phyloP scores from a whole-genome alignment of 2,797 vertebrate species.

The Poecile montanus region DNA sequence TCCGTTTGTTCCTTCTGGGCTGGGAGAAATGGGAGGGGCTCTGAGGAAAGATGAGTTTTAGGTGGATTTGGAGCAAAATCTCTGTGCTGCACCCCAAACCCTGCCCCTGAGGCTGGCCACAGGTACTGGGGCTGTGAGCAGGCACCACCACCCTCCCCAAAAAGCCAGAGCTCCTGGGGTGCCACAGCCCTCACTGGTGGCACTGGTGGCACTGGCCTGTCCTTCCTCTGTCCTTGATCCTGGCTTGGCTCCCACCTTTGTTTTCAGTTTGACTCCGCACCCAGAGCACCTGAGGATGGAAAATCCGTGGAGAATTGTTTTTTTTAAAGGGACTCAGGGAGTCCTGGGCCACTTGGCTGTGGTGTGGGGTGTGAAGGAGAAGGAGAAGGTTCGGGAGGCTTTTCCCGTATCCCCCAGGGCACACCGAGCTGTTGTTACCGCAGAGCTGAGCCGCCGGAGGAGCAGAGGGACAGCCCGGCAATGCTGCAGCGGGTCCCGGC shows the following conservation, averaged over 20 bases:
- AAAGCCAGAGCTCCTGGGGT: fast-evolving
- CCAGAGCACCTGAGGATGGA: background rate
- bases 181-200: background rate
- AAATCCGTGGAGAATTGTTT: fast-evolving
- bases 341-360: fast-evolving
- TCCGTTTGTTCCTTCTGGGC: background rate
- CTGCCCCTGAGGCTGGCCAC: fast-evolving
- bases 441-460: background rate
- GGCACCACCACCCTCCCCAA: fast-evolving
- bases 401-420: fast-evolving
- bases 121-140: fast-evolving
- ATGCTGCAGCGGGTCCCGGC: background rate
- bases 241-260: background rate
- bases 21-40: fast-evolving
- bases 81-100: too few species aligned
- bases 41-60: background rate
- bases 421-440: background rate
- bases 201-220: background rate
- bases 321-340: fast-evolving
- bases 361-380: background rate
- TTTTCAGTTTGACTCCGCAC: background rate
- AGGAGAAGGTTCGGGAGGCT: background rate
- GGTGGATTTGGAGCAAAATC: background rate
- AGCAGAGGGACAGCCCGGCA: background rate
- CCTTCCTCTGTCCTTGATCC: background rate